Evolutionary conservation across 2,797 vertebrate species (phyloP), one percentile per base, ranked within the genome.

Genomic region (Rhabdomys pumilio): DNA sequence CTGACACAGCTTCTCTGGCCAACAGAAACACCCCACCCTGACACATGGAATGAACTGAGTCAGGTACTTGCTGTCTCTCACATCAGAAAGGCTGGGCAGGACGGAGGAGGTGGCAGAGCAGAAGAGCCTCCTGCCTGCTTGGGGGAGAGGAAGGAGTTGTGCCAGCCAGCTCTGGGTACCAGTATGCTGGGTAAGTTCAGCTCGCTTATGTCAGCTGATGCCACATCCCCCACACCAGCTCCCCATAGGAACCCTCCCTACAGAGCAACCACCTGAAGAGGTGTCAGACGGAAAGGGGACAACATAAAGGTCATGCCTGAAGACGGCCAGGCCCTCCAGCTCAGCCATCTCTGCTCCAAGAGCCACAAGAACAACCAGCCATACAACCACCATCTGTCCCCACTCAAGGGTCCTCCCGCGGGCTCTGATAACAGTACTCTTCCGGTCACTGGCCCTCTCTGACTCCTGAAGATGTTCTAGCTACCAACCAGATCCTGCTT

Each of bases 401-500:
- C 85, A 90, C 50, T 24, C 63, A 75, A 44, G 77, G 69, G 63
- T 38, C 34, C 61, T 82, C 29, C 19, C 19, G 26, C 88, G 80
- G 87, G 69, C 63, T 73, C 79, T 41, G 44, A 38, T 34, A 80
- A 59, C 26, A 41, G 55, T 50, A 44, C 55, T 87, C 59, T 89
- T 89, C 90, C 84, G 2, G 0, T 81, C 41, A 47, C 55, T 6
- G 3, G 84, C 72, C 90, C 84, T 77, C 83, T 85, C 77, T 84
- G 96, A 97, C 92, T 85, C 91, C 77, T 85, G 55, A 86, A 91
- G 93, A 91, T 69, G 85, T 67, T 82, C 95, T 47, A 24, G 94
- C 95, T 94, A 95, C 89, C 94, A 94, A 98, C 92, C 96, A 97
- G 93, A 47, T 97, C 89, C 89, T 94, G 89, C 91, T 97, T 98